These are phyloP conservation scores for Acipenser transmontanus DNA, from an alignment of 2,797 vertebrate species.

Conservation along the genomic window DNA sequence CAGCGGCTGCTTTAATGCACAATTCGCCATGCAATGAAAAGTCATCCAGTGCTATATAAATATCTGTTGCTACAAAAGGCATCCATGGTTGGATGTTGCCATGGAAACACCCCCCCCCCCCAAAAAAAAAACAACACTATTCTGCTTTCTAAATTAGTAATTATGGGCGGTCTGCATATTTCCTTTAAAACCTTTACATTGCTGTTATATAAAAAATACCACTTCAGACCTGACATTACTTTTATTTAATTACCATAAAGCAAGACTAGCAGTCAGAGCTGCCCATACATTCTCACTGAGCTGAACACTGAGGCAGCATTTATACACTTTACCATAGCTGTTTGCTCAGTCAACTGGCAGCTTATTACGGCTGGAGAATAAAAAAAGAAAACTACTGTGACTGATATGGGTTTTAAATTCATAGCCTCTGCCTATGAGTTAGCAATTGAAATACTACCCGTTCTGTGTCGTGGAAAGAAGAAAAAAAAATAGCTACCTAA, in stretches of 20 bases:
- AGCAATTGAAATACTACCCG: background rate
- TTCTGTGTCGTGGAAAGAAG: background rate
- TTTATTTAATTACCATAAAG: background rate
- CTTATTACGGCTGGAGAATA: background rate
- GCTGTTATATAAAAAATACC: background rate
- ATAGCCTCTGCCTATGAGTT: background rate
- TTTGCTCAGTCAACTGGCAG: background rate
- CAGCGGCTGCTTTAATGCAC: background rate
- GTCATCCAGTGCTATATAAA: conserved; percentile 1
- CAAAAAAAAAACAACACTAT: no score
- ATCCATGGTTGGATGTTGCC: no score
- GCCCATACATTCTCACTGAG: background rate
- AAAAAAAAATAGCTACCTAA: background rate
- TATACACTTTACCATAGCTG: background rate
- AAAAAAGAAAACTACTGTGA: background rate
- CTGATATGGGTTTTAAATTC: background rate
- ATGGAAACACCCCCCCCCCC: no score
- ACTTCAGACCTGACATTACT: background rate
- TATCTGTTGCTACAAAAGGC: background rate
- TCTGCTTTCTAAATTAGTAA: no score
- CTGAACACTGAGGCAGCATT: background rate
- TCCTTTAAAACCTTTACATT: no score
- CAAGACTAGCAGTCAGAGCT: background rate
- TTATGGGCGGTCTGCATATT: no score
- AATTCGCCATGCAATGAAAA: background rate